Base-by-base conservation (phyloP, 1,140 invertebrate genomes). In the Glomeris maerens region DNA sequence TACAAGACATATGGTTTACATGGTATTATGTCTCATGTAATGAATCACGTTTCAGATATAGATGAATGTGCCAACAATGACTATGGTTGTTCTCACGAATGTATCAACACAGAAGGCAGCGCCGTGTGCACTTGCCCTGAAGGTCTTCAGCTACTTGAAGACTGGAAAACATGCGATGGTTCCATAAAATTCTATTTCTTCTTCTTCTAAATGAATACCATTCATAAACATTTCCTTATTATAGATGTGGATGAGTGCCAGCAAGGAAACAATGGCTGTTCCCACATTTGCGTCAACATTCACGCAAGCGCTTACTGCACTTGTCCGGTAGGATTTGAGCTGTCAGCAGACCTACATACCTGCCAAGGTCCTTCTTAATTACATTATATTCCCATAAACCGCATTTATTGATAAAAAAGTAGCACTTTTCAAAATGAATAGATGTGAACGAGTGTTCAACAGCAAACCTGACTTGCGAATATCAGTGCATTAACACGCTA, bases 121-220 rank as follows among this genome's bases (percentile, higher is more conserved):
- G 73, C 83, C 56, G 74, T 74, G 46, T 88, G 84, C 59, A 60
- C 63, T 47, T 74, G 78, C 64, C 78, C 75, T 47, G 56, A 62
- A 27, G 64, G 68, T 44, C 71, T 64, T 59, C 64, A 67, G 50
- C 59, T 75, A 3, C 68, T 60, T 28, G 62, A 67, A 5, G 59
- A 66, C 39, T 69, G 69, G 55, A 70, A 65, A 46, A 69, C 64
- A 20, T 73, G 71, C 60, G 57, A 69, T n/a, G 71, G 70, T 71
- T 7, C 7, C 41, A 44, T 44, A 44, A 10, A 7, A 10, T 44
- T 44, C 20, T 17, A 17, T 10, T 44, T 44, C n/a, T 10, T n/a
- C n/a, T 36, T 13, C 31, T n/a, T 36, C 10, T 36, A n/a, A 13
- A 10, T 36, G 10, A 36, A 36, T n/a, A 36, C 10, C 10, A 10